A percentile compares a stretch with the other conserved stretches of the same genome.
Evolutionary conservation across 2,797 vertebrate species (phyloP).

Genomic region (Gambelia wislizenii): DNA sequence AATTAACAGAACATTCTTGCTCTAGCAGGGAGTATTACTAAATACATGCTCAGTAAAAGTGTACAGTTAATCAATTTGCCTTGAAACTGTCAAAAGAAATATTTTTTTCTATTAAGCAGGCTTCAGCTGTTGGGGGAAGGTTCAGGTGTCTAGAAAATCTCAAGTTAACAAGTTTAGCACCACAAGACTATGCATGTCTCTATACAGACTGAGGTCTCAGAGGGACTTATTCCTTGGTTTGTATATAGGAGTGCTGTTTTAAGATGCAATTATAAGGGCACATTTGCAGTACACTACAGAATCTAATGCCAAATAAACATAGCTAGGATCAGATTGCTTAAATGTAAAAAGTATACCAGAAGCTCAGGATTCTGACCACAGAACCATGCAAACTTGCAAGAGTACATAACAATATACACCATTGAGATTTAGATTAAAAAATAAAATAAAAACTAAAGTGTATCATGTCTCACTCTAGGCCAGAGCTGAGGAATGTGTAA

Average conservation of each 20-base stretch:
- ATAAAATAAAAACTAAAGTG: no score
- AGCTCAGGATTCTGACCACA: no score
- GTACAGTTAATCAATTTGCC: neutral
- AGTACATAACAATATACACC: neutral
- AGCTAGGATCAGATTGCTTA: neutral
- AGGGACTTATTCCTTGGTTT: neutral
- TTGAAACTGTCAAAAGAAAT: neutral
- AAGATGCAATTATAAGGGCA: neutral
- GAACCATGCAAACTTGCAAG: neutral
- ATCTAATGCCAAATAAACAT: neutral
- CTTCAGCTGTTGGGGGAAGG: neutral
- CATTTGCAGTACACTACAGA: neutral
- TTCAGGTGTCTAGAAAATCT: neutral
- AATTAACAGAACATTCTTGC: constrained; percentile 20
- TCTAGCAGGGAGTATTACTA: constrained; percentile 23
- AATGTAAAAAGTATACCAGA: neutral
- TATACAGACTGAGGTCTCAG: neutral
- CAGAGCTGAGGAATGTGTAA: neutral
- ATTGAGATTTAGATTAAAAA: no score
- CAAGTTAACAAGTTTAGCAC: neutral
- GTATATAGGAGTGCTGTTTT: neutral
- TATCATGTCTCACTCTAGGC: neutral
- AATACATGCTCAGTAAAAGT: neutral
- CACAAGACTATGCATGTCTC: neutral
- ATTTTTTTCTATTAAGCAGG: neutral